Evolutionary conservation across 2,113 vertebrate species (phyloP).

Genomic region (Pterocles gutturalis): DNA sequence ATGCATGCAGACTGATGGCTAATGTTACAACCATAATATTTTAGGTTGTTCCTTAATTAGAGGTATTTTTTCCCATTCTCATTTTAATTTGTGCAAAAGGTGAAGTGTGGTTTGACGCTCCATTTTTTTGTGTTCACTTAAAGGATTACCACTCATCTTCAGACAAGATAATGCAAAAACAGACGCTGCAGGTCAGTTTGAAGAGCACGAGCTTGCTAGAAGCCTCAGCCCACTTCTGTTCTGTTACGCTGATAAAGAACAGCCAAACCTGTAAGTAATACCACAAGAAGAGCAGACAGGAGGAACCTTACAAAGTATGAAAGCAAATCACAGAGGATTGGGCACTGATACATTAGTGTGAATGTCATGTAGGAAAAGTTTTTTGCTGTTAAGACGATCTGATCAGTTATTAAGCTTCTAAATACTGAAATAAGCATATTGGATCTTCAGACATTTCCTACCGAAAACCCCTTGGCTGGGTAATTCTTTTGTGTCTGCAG

Average conservation of each 20-base stretch:
- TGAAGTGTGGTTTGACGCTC: background rate
- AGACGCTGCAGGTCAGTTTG: constrained; percentile 95
- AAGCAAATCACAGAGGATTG: background rate
- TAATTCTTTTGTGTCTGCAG: constrained; percentile 4
- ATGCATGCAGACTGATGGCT: background rate
- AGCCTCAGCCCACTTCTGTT: constrained; percentile 96
- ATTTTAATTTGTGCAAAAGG: background rate
- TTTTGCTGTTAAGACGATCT: background rate
- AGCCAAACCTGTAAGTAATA: constrained; percentile 90
- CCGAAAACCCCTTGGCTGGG: constrained; percentile 13
- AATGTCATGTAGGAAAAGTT: background rate
- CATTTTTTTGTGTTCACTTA: background rate
- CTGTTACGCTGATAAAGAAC: constrained; percentile 96
- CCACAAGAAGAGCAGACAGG: background rate
- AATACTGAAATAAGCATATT: background rate
- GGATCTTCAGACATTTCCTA: background rate
- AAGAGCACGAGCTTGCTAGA: constrained; percentile 94
- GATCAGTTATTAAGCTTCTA: background rate
- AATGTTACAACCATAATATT: background rate
- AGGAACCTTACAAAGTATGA: background rate
- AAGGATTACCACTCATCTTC: constrained; percentile 96
- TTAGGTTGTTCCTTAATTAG: background rate
- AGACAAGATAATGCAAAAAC: constrained; percentile 94
- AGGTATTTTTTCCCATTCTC: background rate
- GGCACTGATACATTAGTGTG: background rate